phyloP scores from a whole-genome alignment of 2,797 vertebrate genomes.

The Sebastes steindachneri region DNA sequence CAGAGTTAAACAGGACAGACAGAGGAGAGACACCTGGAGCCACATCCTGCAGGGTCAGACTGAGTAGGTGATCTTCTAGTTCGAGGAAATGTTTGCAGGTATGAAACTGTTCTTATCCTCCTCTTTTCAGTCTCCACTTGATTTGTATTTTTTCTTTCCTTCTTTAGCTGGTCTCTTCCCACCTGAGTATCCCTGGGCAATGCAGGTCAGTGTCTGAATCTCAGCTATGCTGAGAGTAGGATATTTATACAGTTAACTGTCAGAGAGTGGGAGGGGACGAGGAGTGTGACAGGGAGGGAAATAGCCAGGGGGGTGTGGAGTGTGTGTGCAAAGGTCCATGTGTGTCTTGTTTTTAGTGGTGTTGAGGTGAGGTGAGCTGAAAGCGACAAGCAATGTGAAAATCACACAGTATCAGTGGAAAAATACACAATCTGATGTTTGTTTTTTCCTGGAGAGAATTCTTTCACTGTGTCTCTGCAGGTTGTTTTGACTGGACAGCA shows the following conservation, averaged over 20 bases:
- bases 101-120: background rate
- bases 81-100: background rate
- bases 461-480: slow-evolving; percentile 35
- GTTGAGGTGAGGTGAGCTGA: background rate
- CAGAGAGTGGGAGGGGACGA: slow-evolving; percentile 61
- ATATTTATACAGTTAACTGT: slow-evolving; percentile 72
- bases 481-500: slow-evolving; percentile 68
- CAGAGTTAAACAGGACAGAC: slow-evolving; percentile 65
- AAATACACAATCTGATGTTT: slow-evolving; percentile 30
- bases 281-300: slow-evolving; percentile 48
- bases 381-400: slow-evolving; percentile 36
- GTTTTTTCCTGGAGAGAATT: slow-evolving; percentile 43
- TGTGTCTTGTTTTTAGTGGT: slow-evolving; percentile 38
- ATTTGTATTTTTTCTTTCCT: background rate
- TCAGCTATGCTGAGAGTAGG: slow-evolving; percentile 39
- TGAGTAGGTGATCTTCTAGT: background rate
- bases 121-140: background rate
- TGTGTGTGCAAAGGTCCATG: slow-evolving; percentile 23
- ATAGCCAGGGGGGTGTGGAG: slow-evolving; percentile 36
- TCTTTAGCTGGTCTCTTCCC: background rate
- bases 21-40: slow-evolving; percentile 63
- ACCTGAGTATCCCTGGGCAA: slow-evolving; percentile 23
- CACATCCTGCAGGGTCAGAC: slow-evolving; percentile 65
- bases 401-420: slow-evolving; percentile 35
- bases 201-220: slow-evolving; percentile 54